Evolutionary conservation across 1,140 invertebrate genomes (phyloP).

Genomic region (Drosophila subpulchrella): DNA sequence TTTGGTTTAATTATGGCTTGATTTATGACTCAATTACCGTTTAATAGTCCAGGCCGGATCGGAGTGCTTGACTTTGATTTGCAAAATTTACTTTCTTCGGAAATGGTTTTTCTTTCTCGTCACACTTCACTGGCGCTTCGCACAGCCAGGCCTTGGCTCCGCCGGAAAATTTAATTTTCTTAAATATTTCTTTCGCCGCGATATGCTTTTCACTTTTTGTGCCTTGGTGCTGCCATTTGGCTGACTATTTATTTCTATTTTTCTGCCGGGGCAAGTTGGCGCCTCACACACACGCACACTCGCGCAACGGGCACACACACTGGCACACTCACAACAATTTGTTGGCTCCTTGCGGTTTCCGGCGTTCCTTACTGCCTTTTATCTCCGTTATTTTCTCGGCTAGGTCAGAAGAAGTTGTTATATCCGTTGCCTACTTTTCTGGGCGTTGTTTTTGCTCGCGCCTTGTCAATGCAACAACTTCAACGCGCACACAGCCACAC

Average conservation of each 20-base stretch:
- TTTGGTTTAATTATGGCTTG: constrained; percentile 55
- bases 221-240: constrained; percentile 30
- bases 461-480: constrained; percentile 64
- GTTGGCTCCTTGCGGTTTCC: constrained; percentile 48
- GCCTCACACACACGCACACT: constrained; percentile 45
- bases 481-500: constrained; percentile 29
- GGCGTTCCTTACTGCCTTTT: constrained; percentile 1
- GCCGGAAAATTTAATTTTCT: constrained; percentile 42
- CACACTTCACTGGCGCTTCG: constrained; percentile 37
- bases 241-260: constrained; percentile 50
- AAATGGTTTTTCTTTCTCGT: constrained; percentile 29
- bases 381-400: constrained; percentile 7
- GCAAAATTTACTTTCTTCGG: constrained; percentile 23
- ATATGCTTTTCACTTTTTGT: constrained; percentile 44
- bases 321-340: constrained; percentile 44
- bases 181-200: constrained; percentile 32
- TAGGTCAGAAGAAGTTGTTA: constrained; percentile 30
- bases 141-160: constrained; percentile 19
- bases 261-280: constrained; percentile 66
- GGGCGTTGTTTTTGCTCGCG: constrained; percentile 62
- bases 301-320: constrained; percentile 24
- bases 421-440: constrained; percentile 29
- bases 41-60: constrained; percentile 56
- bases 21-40: constrained; percentile 74
- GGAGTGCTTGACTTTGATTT: constrained; percentile 31